A percentile compares a stretch with the other conserved stretches of the same genome.
phyloP scores from a whole-genome alignment of 2,888 invertebrate species.

The Phymatocera aterrima region DNA sequence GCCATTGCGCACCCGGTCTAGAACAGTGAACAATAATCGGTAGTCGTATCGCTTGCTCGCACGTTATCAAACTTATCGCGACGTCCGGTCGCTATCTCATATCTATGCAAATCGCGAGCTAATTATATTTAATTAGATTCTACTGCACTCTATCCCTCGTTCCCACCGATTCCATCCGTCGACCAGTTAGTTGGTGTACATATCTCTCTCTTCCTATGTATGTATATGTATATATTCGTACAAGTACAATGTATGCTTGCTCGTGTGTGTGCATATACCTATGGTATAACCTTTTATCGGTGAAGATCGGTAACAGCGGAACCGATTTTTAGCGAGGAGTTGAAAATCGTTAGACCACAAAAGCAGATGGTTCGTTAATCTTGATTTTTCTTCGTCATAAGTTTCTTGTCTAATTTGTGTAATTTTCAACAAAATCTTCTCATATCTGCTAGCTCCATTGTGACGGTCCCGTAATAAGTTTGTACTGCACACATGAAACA shows the following conservation, averaged over 20 bases:
- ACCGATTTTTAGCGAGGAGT: background rate
- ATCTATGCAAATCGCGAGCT: constrained; percentile 74
- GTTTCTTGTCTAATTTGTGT: no score
- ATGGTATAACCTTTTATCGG: background rate
- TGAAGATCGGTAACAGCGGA: background rate
- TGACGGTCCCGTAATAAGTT: no score
- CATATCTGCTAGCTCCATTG: no score
- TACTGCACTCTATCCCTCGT: constrained; percentile 63
- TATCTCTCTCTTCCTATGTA: background rate
- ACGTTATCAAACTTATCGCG: constrained; percentile 72
- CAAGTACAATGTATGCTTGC: no score
- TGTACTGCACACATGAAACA: no score
- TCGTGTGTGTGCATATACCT: no score
- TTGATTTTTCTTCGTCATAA: background rate
- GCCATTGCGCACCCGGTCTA: constrained; percentile 30
- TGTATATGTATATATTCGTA: background rate
- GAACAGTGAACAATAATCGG: constrained; percentile 72
- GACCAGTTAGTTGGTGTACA: background rate
- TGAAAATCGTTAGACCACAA: background rate
- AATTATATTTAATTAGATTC: constrained; percentile 76
- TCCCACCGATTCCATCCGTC: constrained; percentile 66
- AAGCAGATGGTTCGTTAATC: background rate
- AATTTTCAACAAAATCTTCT: no score
- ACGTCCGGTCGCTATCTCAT: constrained; percentile 73
- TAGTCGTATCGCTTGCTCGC: constrained; percentile 70